Conservation (phyloP, 2,888 invertebrate genomes). For the Criorhina ranunculi region DNA sequence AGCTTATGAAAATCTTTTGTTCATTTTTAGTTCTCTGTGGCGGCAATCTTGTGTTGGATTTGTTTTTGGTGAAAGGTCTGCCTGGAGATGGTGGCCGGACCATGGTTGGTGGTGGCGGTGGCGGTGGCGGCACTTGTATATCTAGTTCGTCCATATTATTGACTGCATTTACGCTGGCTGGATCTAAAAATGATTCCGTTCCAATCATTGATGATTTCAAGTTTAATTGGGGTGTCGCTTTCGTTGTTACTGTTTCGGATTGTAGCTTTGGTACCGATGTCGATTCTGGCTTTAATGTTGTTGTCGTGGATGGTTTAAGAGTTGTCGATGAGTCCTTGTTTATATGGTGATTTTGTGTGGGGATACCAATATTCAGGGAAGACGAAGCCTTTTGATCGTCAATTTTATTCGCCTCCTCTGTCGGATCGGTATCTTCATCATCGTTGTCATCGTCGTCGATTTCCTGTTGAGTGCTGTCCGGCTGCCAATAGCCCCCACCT, state of each 20-base stretch:
- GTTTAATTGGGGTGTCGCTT: neutral
- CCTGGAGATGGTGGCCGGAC: constrained; percentile 10
- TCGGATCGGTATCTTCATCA: constrained; percentile 36
- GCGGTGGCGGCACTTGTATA: neutral
- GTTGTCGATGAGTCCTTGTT: neutral
- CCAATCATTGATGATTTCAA: constrained; percentile 9
- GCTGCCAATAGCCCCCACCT: constrained; percentile 21
- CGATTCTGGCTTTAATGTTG: neutral
- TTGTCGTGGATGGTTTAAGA: neutral
- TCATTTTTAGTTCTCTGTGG: neutral
- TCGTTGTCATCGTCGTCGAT: constrained; percentile 20
- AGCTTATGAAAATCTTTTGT: constrained; percentile 5
- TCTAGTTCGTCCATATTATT: constrained; percentile 52
- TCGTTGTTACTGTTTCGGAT: neutral
- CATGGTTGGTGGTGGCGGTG: neutral
- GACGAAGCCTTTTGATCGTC: constrained; percentile 66
- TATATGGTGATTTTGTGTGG: neutral
- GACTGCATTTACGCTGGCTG: constrained; percentile 39
- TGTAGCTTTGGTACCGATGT: neutral
- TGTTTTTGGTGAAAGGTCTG: constrained; percentile 37
- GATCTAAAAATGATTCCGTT: constrained; percentile 34
- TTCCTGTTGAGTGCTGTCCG: neutral
- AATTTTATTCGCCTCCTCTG: constrained; percentile 8
- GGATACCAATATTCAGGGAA: constrained; percentile 42
- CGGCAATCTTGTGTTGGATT: neutral